These are phyloP conservation scores for Tribolium freemani DNA, from an alignment of 2,888 invertebrate species.

Conservation along the genomic window DNA sequence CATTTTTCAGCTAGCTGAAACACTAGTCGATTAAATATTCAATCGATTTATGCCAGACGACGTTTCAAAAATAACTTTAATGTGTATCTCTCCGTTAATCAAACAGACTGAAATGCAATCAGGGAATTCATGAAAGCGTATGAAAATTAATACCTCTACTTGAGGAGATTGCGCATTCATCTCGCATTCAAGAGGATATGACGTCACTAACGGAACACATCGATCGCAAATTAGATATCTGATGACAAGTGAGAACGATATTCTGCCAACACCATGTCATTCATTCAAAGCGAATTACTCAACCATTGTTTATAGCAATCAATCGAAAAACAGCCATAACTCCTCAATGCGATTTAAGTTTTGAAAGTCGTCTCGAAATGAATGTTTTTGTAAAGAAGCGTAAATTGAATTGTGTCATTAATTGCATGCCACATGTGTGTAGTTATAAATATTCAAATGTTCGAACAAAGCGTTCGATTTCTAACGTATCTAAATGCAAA, in stretches of 20 bases:
- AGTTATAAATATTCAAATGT: no score
- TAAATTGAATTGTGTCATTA: no score
- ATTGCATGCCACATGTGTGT: no score
- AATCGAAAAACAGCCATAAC: neutral
- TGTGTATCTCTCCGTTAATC: slow-evolving; percentile 2
- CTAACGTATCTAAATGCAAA: slow-evolving; percentile 56
- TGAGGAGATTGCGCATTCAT: slow-evolving; percentile 55
- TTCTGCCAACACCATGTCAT: slow-evolving; percentile 16
- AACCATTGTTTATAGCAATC: no score
- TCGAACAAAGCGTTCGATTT: slow-evolving; percentile 25
- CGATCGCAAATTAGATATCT: slow-evolving; percentile 53
- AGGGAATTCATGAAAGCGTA: slow-evolving; percentile 56
- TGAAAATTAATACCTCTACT: slow-evolving; percentile 58
- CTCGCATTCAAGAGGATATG: slow-evolving; percentile 48
- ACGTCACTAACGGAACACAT: slow-evolving; percentile 49
- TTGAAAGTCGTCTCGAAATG: no score
- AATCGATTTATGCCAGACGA: neutral
- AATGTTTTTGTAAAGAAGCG: no score
- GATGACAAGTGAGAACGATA: slow-evolving; percentile 45
- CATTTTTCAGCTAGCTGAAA: slow-evolving; percentile 41
- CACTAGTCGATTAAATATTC: slow-evolving; percentile 7
- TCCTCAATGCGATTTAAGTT: no score
- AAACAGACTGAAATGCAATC: slow-evolving; percentile 54
- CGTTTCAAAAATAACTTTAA: neutral
- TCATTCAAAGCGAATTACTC: neutral